Percentiles rank a stretch among this genome's conserved stretches.
These are phyloP conservation scores for Diorhabda carinulata DNA, from an alignment of 1,140 invertebrate species.

Conservation along the genomic window DNA sequence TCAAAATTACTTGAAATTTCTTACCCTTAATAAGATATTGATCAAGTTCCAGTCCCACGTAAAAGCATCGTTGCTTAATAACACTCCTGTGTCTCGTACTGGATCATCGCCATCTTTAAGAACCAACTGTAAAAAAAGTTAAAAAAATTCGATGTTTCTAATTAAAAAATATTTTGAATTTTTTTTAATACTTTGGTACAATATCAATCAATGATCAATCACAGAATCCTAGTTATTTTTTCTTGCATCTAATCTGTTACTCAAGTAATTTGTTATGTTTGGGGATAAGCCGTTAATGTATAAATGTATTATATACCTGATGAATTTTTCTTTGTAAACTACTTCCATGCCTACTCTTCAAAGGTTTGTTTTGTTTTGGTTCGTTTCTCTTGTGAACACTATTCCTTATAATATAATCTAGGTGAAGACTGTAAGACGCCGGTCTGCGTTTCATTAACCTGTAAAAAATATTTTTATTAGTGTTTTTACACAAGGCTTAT, in stretches of 20 bases:
- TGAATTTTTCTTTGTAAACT: constrained; percentile 40
- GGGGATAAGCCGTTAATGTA: too few relatives aligned
- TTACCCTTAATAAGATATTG: constrained; percentile 71
- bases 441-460: constrained; percentile 71
- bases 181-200: constrained; percentile 1
- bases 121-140: constrained; percentile 45
- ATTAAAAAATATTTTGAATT: constrained; percentile 1
- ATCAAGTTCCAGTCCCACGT: constrained; percentile 85
- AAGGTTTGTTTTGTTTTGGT: constrained; percentile 25
- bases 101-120: constrained; percentile 60
- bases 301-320: constrained; percentile 32
- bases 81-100: constrained; percentile 70
- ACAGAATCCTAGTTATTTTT: too few relatives aligned
- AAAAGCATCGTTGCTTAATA: constrained; percentile 65
- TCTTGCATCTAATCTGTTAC: too few relatives aligned
- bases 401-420: constrained; percentile 65
- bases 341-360: constrained; percentile 16
- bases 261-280: too few relatives aligned
- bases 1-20: constrained; percentile 8
- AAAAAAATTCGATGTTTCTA: constrained; percentile 21
- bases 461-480: constrained; percentile 17
- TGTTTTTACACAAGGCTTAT: not conserved
- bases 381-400: constrained; percentile 32
- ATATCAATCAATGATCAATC: not conserved
- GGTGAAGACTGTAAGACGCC: constrained; percentile 73